These are phyloP conservation scores for Oscheius sp. DNA, from an alignment of 1,140 invertebrate species.

Conservation along the genomic window DNA sequence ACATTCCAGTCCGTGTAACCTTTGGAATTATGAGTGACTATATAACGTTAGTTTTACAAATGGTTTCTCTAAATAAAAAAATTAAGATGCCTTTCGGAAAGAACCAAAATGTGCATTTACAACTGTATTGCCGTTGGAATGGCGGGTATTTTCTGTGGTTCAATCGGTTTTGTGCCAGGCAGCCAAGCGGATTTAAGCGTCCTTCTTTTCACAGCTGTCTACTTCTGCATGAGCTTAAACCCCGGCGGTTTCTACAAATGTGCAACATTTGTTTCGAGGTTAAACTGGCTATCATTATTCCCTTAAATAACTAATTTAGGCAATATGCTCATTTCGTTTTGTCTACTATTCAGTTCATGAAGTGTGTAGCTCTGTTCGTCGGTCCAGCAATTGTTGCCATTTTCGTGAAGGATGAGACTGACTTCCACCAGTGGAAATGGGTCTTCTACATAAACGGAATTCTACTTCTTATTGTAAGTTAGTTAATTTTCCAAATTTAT, in stretches of 20 bases:
- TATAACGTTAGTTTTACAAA: constrained; percentile 5
- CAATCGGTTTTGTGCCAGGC: too few species aligned
- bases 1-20: neutral
- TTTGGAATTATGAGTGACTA: constrained; percentile 3
- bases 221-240: constrained; percentile 45
- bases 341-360: constrained; percentile 35
- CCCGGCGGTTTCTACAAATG: constrained; percentile 54
- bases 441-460: constrained; percentile 22
- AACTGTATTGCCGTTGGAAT: constrained; percentile 9
- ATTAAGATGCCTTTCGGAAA: neutral
- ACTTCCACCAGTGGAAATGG: constrained; percentile 16
- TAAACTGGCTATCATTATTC: neutral
- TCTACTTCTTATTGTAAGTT: constrained; percentile 5
- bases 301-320: constrained; percentile 8
- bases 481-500: neutral
- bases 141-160: neutral
- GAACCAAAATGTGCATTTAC: neutral
- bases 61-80: neutral
- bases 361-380: constrained; percentile 29
- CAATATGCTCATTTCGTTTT: constrained; percentile 35
- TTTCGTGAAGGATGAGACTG: constrained; percentile 23
- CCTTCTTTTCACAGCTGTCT: constrained; percentile 37
- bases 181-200: constrained; percentile 24
- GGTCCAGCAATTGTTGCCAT: constrained; percentile 22
- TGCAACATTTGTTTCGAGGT: constrained; percentile 47